Evolutionary conservation across 2,797 vertebrate species (phyloP), one percentile per base, ranked within the genome.

Genomic region (Platyrinchus mystaceus): DNA sequence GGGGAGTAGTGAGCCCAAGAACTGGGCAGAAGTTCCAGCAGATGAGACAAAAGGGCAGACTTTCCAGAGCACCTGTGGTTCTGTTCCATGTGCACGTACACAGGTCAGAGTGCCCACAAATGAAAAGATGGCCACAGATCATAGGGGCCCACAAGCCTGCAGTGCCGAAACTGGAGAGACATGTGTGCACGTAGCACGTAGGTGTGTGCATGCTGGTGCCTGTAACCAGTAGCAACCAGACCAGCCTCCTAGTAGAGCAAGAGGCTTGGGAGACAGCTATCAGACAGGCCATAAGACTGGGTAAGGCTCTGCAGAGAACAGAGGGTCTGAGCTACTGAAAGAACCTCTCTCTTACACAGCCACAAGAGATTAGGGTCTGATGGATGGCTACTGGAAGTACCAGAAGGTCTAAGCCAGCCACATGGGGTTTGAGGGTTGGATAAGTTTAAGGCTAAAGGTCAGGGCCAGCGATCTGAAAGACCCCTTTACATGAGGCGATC

Each of bases 171-270:
- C 41, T 3, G 4, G 10, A 47, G 55, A 83, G 16, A 47, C 0
- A 0, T 5, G 26, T 3, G 12, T 7, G 26, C 36, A 18, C 20
- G 9, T 0, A 10, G 15, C 0, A 0, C 1, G 12, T 8, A 30
- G 50, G 49, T 9, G 17, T 17, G 10, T 32, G 50, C 34, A 14
- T 2, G 9, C 0, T 59, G 55, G 8, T 10, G 16, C 46, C 39
- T 3, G 1, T 8, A 26, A 37, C 8, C 55, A 60, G 24, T 26
- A 56, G 49, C 34, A 70, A 23, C 37, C 19, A 50, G 22, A 50
- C 7, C 2, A 52, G 32, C 14, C 50, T 1, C 0, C 28, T 47
- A 39, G 28, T 1, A 56, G 8, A 53, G 44, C 24, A 78, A 46
- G 41, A 56, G 37, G 27, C 74, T 34, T 11, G 6, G 52, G n/a